These are phyloP conservation scores for Zalophus californianus DNA, from an alignment of 2,797 vertebrate genomes.

Conservation along the genomic window DNA sequence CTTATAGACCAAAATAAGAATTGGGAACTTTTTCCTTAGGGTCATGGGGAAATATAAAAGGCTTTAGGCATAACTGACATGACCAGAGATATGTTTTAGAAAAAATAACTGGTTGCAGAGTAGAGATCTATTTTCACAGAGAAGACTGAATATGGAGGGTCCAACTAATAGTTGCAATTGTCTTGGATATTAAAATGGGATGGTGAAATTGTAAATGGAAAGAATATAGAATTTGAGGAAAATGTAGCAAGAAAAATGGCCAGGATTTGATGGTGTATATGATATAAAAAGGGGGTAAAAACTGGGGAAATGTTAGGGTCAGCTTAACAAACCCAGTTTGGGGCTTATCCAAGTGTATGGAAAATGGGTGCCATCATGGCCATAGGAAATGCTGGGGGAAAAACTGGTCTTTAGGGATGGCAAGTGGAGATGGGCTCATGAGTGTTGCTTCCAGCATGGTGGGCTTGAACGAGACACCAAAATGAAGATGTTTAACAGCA, in stretches of 20 bases:
- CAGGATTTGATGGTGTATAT: background rate
- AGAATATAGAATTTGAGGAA: background rate
- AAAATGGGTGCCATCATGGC: background rate
- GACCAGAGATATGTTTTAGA: background rate
- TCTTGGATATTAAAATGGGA: background rate
- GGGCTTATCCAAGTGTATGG: background rate
- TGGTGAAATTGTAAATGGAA: background rate
- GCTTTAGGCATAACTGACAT: background rate
- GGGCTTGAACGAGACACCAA: background rate
- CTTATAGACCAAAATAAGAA: background rate
- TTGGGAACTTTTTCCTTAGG: background rate
- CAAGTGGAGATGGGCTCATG: no score
- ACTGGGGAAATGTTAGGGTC: background rate
- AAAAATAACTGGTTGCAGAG: background rate
- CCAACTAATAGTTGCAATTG: background rate
- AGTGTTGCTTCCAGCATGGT: background rate
- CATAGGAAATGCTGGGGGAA: background rate
- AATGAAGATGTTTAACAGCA: background rate
- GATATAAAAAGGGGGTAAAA: accelerated
- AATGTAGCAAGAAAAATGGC: background rate
- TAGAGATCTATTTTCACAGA: background rate
- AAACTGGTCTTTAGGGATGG: background rate
- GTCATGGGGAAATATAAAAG: background rate
- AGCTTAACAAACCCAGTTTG: background rate
- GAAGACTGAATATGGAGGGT: background rate